Percentiles rank a stretch among this genome's conserved stretches.
Evolutionary conservation across 2,888 invertebrate species (phyloP).

Genomic region (Busseola fusca): DNA sequence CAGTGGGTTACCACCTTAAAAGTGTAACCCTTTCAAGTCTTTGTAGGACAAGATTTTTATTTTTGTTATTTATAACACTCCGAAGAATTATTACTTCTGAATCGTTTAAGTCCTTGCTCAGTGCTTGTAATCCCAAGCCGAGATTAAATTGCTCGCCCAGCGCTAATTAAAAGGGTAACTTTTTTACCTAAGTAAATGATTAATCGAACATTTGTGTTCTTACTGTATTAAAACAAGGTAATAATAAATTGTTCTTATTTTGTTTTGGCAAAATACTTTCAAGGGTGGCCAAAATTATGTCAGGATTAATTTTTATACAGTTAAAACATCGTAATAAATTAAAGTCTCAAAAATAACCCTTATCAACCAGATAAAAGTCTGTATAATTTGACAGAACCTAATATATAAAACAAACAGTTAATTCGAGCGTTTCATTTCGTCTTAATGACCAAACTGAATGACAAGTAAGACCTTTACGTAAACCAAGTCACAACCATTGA

Average conservation of each 20-base stretch:
- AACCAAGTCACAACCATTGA: slow-evolving; percentile 24
- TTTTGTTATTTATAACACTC: slow-evolving; percentile 87
- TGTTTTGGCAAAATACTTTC: slow-evolving; percentile 32
- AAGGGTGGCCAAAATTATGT: slow-evolving; percentile 24
- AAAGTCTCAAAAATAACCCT: neutral
- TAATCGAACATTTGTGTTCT: slow-evolving; percentile 74
- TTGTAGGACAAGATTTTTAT: slow-evolving; percentile 76
- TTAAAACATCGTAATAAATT: neutral
- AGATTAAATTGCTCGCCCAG: slow-evolving; percentile 84
- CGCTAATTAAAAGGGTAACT: slow-evolving; percentile 87
- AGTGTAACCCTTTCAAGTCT: slow-evolving; percentile 71
- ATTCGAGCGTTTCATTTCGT: neutral
- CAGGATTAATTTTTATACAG: slow-evolving; percentile 12
- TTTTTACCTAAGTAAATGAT: slow-evolving; percentile 80
- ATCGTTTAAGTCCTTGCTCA: slow-evolving; percentile 88
- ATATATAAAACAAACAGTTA: slow-evolving; percentile 17
- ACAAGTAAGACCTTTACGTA: slow-evolving; percentile 29
- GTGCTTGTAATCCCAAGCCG: slow-evolving; percentile 84
- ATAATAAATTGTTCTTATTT: slow-evolving; percentile 54
- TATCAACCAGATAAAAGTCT: neutral
- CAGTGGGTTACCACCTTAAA: slow-evolving; percentile 62
- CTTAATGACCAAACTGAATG: slow-evolving; percentile 7
- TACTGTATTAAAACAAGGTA: slow-evolving; percentile 58
- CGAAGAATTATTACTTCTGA: slow-evolving; percentile 88
- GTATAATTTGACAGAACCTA: slow-evolving; percentile 24